Base-by-base conservation (phyloP, 2,888 invertebrate genomes). In the Corythucha ciliata region DNA sequence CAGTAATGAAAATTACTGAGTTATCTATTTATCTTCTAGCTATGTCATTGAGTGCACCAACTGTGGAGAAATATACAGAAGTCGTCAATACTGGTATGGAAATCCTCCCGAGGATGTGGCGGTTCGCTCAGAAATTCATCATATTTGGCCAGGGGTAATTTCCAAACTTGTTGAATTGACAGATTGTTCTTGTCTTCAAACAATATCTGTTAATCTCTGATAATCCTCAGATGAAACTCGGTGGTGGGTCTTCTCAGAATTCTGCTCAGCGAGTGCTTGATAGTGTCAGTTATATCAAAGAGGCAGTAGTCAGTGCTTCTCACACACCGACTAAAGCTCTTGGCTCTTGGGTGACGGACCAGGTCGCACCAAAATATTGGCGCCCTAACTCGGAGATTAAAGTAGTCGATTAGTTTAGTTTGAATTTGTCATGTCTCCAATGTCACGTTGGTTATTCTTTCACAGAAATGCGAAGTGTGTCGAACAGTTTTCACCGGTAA, bases 351-450 rank as follows among this genome's bases (percentile, higher is more conserved):
- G 74, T 84, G n/a, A 78, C 84, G 1, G 85, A 86, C 67, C 78
- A 80, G 65, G 77, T 83, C 24, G 83, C 83, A 12, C 88, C 88
- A 1, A 74, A 76, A 29, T 87, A 87, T 67, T 88, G 87, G 88
- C 75, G 77, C 51, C 81, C 83, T 7, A 86, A 87, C 66, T 70
- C 78, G 58, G 78, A 83, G 65, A 84, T 86, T 55, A 76, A 71
- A 63, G 82, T 81, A 66, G 67, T 69, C 36, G 42, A n/a, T 44
- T 27, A 21, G n/a, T 40, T 45, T 50, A 45, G 18, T 36, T 26
- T 34, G 32, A 33, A 48, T 48, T 42, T 48, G 46, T 26, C 12
- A 40, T 41, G 36, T 44, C 18, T 55, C 47, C 7, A 7, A 33
- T 44, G 7, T 29, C 6, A 34, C 10, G 14, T 5, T 48, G 26